Percentiles rank a stretch among this genome's conserved stretches.
phyloP scores from a whole-genome alignment of 2,113 vertebrate species.

The Smithornis capensis region DNA sequence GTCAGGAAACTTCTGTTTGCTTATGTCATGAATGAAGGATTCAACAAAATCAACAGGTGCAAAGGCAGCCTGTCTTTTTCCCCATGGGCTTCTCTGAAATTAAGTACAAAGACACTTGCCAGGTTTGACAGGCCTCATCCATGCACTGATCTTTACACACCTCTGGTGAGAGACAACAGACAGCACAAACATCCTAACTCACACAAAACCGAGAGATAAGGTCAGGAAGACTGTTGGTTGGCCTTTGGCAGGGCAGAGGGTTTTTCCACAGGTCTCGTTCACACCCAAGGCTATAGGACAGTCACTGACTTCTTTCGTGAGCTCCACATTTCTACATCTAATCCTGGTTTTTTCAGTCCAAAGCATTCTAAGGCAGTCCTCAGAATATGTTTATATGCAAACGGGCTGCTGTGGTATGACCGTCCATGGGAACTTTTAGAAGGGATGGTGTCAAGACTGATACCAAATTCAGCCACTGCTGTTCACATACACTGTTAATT shows the following conservation, averaged over 20 bases:
- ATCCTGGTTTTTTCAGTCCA: background rate
- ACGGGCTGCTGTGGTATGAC: background rate
- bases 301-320: background rate
- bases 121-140: background rate
- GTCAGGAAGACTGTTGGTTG: background rate
- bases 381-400: background rate
- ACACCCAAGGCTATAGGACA: background rate
- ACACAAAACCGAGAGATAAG: background rate
- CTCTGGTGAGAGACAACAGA: background rate
- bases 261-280: background rate
- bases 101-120: background rate
- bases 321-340: background rate
- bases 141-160: background rate
- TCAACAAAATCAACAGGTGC: background rate
- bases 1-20: conserved; percentile 40
- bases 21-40: background rate
- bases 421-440: background rate
- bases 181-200: conserved; percentile 13
- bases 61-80: background rate
- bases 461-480: background rate
- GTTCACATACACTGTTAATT: background rate
- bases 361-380: background rate
- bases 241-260: background rate
- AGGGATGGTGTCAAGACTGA: background rate
- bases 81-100: background rate